Evolutionary conservation across 2,797 vertebrate species (phyloP), one percentile per base, ranked within the genome.

Genomic region (Propithecus deckenii): DNA sequence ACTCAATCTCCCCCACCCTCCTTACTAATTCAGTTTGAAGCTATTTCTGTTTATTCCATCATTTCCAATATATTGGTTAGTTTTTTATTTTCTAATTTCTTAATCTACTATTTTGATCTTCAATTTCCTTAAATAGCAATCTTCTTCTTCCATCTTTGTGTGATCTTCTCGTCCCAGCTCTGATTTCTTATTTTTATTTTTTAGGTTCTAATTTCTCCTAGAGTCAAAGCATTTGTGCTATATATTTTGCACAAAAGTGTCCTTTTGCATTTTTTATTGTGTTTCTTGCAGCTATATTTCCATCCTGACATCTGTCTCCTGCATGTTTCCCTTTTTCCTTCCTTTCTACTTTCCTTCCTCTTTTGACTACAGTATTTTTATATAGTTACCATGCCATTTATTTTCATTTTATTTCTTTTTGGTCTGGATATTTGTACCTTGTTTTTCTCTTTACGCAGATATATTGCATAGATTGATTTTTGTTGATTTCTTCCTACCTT

Each of bases 221-320:
- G 30, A 83, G 74, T 59, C 86, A 79, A 85, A 55, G 43, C 46
- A 48, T 48, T 71, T 84, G 69, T 85, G 83, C 25, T 84, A 43
- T 23, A 63, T 30, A 55, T 94, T 97, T 91, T 67, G 41, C 61
- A 91, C 52, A 97, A 43, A 91, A 89, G n/a, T 81, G 59, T 75
- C 76, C 30, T 95, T 96, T 96, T 84, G 63, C 55, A 32, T 59
- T 69, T 74, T 93, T 76, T 85, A 41, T 30, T 46, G 15, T 86
- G 15, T 86, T 83, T 96, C 74, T 94, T 94, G 86, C 30, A 71
- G 89, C 89, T 97, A 18, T 65, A 46, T 72, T 89, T 96, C 86
- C 72, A 94, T 91, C 76, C 94, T 92, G 67, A 97, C 94, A 98
- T 96, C 96, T 97, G 88, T 55, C 92, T 96, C 72, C 79, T 96